Evolutionary conservation across 2,888 invertebrate species (phyloP).

Genomic region (Glyphotaelius pellucidus): DNA sequence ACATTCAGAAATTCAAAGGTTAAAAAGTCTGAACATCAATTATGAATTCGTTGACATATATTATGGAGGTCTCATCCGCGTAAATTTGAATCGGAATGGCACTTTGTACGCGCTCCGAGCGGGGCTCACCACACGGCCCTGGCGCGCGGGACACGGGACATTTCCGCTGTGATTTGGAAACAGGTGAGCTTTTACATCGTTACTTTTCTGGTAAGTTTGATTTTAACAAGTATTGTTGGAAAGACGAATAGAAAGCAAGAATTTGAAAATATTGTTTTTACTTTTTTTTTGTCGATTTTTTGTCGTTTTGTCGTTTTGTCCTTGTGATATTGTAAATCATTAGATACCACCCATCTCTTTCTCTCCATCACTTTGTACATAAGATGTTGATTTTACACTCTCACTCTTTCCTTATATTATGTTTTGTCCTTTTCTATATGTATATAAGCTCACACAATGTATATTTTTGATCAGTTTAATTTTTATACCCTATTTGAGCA

Average conservation of each 20-base stretch:
- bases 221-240: neutral
- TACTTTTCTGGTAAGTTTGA: neutral
- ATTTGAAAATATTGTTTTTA: neutral
- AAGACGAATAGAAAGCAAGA: neutral
- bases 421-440: too few species aligned
- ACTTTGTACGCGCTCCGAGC: constrained; percentile 14
- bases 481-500: too few species aligned
- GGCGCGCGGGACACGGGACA: neutral
- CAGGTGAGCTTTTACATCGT: neutral
- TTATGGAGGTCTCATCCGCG: constrained; percentile 47
- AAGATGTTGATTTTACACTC: too few species aligned
- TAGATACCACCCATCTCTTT: too few species aligned
- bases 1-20: constrained; percentile 46
- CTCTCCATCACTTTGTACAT: too few species aligned
- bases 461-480: too few species aligned
- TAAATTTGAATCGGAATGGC: constrained; percentile 50
- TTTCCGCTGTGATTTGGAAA: neutral
- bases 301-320: too few species aligned
- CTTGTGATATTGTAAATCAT: too few species aligned
- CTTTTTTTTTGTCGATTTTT: neutral
- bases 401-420: too few species aligned
- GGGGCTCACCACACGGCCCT: neutral
- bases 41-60: constrained; percentile 56
- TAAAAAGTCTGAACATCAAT: constrained; percentile 56
- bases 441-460: too few species aligned